These are phyloP conservation scores for Acleris emargana DNA, from an alignment of 2,888 invertebrate species.

Conservation along the genomic window DNA sequence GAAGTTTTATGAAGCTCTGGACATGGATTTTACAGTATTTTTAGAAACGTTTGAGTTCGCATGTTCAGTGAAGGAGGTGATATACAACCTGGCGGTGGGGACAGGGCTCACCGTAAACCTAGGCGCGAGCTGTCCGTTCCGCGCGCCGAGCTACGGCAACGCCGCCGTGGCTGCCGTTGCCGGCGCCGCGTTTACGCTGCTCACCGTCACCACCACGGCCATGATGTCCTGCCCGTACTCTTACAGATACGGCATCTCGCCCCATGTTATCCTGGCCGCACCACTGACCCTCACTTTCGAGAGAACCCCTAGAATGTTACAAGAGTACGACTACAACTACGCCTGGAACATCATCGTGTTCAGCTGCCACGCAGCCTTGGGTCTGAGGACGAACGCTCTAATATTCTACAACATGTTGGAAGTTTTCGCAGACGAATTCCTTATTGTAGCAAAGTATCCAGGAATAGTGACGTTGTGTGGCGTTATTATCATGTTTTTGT, in stretches of 20 bases:
- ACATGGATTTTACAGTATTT: slow-evolving; percentile 57
- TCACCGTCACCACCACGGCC: slow-evolving; percentile 53
- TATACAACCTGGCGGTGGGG: slow-evolving; percentile 59
- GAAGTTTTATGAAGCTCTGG: slow-evolving; percentile 59
- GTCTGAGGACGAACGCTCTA: slow-evolving; percentile 51
- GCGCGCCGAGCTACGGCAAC: slow-evolving; percentile 66
- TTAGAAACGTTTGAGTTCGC: slow-evolving; percentile 45
- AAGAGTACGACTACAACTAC: slow-evolving; percentile 49
- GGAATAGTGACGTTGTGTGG: slow-evolving; percentile 52
- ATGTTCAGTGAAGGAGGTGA: slow-evolving; percentile 50
- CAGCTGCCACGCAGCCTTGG: slow-evolving; percentile 53
- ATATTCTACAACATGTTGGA: slow-evolving; percentile 56
- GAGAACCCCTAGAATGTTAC: slow-evolving; percentile 62
- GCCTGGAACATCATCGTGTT: slow-evolving; percentile 58
- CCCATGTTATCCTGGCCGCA: slow-evolving; percentile 45
- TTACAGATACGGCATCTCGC: slow-evolving; percentile 48
- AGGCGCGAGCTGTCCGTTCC: slow-evolving; percentile 58
- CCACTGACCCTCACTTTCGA: slow-evolving; percentile 58
- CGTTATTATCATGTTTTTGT: slow-evolving; percentile 50
- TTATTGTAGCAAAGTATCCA: slow-evolving; percentile 52
- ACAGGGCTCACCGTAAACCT: slow-evolving; percentile 61
- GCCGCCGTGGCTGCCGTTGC: slow-evolving; percentile 56
- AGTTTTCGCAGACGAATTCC: slow-evolving; percentile 47
- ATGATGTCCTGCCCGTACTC: slow-evolving; percentile 70
- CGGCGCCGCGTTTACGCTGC: slow-evolving; percentile 46